A percentile compares a stretch with the other conserved stretches of the same genome.
phyloP scores from a whole-genome alignment of 2,113 vertebrate genomes.

The Callionymus lyra region DNA sequence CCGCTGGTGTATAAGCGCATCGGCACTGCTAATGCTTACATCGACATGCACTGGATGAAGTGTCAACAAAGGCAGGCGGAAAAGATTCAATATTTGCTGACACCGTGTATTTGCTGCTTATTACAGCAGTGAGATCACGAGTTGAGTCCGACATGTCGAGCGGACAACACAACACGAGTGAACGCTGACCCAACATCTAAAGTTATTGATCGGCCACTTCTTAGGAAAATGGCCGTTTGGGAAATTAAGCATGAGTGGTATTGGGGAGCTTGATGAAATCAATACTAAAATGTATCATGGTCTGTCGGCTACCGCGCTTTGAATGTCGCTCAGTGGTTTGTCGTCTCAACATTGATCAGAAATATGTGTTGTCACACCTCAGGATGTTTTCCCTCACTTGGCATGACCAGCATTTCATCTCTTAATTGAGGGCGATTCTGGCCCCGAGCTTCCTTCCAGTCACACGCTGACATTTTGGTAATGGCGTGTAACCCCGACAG shows the following conservation, averaged over 20 bases:
- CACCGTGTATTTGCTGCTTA: slow-evolving; percentile 6
- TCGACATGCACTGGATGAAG: slow-evolving; percentile 22
- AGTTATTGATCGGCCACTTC: no score
- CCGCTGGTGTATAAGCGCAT: slow-evolving; percentile 22
- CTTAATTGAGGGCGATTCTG: slow-evolving; percentile 31
- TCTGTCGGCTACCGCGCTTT: slow-evolving; percentile 8
- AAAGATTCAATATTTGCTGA: slow-evolving; percentile 10
- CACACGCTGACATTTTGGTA: slow-evolving; percentile 54
- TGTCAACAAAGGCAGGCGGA: slow-evolving; percentile 13
- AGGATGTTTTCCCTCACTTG: not conserved
- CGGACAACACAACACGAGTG: no score
- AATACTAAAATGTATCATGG: slow-evolving; percentile 37
- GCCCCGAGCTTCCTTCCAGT: slow-evolving; percentile 31
- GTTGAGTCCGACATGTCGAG: no score
- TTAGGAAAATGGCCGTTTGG: not conserved
- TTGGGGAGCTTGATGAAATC: slow-evolving; percentile 31
- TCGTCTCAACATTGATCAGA: slow-evolving; percentile 21
- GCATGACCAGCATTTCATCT: slow-evolving; percentile 31
- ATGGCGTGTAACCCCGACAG: slow-evolving; percentile 45
- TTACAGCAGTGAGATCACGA: slow-evolving; percentile 8
- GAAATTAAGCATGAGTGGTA: slow-evolving; percentile 17
- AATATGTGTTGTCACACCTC: slow-evolving; percentile 13
- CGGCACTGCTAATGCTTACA: slow-evolving; percentile 27
- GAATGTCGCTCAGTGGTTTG: slow-evolving; percentile 24
- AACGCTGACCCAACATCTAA: no score